Evolutionary conservation across 1,140 invertebrate species (phyloP).

Genomic region (Caerostris extrusa): DNA sequence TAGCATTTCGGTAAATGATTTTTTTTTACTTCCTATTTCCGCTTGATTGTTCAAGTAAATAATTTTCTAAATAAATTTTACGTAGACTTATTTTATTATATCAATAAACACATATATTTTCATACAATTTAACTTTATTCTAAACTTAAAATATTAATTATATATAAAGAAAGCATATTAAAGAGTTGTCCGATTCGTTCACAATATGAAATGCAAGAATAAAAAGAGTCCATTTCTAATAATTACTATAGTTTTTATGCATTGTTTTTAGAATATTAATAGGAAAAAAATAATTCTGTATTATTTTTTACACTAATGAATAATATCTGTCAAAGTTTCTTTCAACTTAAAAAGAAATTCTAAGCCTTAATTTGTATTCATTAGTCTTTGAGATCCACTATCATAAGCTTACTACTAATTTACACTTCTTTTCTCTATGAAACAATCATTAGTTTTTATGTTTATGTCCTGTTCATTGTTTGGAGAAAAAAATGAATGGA

Average conservation of each 20-base stretch:
- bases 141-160: too few relatives aligned
- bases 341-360: neutral
- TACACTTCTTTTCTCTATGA: neutral
- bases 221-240: neutral
- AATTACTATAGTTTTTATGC: neutral
- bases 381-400: neutral
- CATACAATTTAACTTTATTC: too few relatives aligned
- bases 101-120: too few relatives aligned
- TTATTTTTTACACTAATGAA: neutral
- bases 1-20: too few relatives aligned
- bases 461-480: constrained; percentile 11
- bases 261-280: too few relatives aligned
- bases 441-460: constrained; percentile 23
- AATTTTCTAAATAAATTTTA: too few relatives aligned
- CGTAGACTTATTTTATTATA: too few relatives aligned
- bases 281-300: too few relatives aligned
- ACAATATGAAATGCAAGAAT: neutral
- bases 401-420: constrained; percentile 3
- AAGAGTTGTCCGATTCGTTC: too few relatives aligned
- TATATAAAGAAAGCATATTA: too few relatives aligned
- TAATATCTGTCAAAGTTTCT: neutral
- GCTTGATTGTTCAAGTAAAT: too few relatives aligned
- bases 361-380: neutral
- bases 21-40: too few relatives aligned
- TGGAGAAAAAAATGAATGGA: neutral